Evolutionary conservation across 2,113 vertebrate genomes (phyloP), one percentile per base, ranked within the genome.

Genomic region (Indicator maculatus): DNA sequence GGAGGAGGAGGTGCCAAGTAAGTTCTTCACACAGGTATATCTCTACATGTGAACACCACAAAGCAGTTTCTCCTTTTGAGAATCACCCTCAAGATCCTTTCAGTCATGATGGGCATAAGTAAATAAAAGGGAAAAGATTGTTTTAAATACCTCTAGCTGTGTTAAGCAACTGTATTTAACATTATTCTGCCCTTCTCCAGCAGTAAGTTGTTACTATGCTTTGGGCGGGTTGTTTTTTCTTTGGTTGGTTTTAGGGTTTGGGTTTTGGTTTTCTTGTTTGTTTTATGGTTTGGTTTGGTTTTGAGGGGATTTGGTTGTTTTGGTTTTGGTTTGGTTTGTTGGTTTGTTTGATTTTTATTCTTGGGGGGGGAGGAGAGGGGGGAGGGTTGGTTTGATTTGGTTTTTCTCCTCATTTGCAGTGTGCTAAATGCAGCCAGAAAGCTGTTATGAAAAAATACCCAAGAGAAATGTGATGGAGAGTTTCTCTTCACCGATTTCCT

Each of bases 401-500:
- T 45, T 65, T 69, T 67, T 12, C 18, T 52, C 7, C 11, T 6
- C 7, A 58, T 89, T 58, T 90, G 58, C 18, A 13, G 39, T 89
- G 69, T 72, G 73, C 73, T 96, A 93, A 95, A 96, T 93, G 83
- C 91, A 94, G 76, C 82, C 93, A 86, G 82, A 96, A 85, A 81
- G 14, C 92, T 83, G 82, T 82, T 93, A 90, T 60, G 73, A 92
- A 95, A 91, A 96, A 76, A 94, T 82, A 85, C 88, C 75, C 90
- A 75, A 47, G 88, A 90, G 95, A 96, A 92, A 56, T 69, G 76
- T 92, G 90, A 95, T 81, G 83, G 86, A 92, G 92, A 87, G 70
- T 74, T 96, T 96, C 89, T 91, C 53, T 83, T 95, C 92, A 53
- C 75, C 82, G 89, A 87, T 95, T 95, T 93, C 88, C 96, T 86